These are phyloP conservation scores for Bombus huntii DNA, from an alignment of 1,140 invertebrate species.

Conservation along the genomic window DNA sequence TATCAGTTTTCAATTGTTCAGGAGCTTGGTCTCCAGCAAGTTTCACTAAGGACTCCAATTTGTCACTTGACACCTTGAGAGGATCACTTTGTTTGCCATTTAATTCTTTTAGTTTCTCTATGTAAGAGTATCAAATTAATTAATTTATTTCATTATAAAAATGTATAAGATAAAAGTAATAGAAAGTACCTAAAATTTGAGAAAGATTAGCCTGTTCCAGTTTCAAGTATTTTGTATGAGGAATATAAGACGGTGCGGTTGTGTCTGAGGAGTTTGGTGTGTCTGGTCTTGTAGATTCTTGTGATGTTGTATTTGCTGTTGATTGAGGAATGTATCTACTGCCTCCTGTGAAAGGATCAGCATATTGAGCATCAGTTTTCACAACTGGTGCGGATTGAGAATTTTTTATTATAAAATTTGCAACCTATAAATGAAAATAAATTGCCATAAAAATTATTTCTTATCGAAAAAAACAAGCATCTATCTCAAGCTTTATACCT, in stretches of 20 bases:
- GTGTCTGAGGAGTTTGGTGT: slow-evolving; percentile 70
- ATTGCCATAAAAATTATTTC: slow-evolving; percentile 7
- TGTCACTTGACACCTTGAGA: slow-evolving; percentile 81
- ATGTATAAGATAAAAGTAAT: slow-evolving; percentile 53
- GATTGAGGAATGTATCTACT: slow-evolving; percentile 87
- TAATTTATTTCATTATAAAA: slow-evolving; percentile 72
- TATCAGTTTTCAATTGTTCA: slow-evolving; percentile 77
- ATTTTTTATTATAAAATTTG: slow-evolving; percentile 97
- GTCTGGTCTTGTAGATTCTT: slow-evolving; percentile 29
- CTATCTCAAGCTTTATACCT: slow-evolving; percentile 83
- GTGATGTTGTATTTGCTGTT: slow-evolving; percentile 40
- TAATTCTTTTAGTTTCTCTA: slow-evolving; percentile 88
- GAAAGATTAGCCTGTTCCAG: slow-evolving; percentile 87
- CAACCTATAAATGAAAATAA: slow-evolving; percentile 86
- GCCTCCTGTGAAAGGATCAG: slow-evolving; percentile 92
- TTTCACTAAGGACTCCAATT: slow-evolving; percentile 85
- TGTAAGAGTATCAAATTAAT: slow-evolving; percentile 51
- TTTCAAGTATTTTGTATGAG: slow-evolving; percentile 81
- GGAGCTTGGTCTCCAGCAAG: slow-evolving; percentile 80
- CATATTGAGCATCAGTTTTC: slow-evolving; percentile 82
- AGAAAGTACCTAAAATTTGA: slow-evolving; percentile 83
- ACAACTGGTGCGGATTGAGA: slow-evolving; percentile 68
- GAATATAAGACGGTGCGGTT: slow-evolving; percentile 72
- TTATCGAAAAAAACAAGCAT: not conserved
- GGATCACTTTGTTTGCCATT: slow-evolving; percentile 85